These are phyloP conservation scores for Lutjanus erythropterus DNA, from an alignment of 2,113 vertebrate genomes.

Conservation along the genomic window DNA sequence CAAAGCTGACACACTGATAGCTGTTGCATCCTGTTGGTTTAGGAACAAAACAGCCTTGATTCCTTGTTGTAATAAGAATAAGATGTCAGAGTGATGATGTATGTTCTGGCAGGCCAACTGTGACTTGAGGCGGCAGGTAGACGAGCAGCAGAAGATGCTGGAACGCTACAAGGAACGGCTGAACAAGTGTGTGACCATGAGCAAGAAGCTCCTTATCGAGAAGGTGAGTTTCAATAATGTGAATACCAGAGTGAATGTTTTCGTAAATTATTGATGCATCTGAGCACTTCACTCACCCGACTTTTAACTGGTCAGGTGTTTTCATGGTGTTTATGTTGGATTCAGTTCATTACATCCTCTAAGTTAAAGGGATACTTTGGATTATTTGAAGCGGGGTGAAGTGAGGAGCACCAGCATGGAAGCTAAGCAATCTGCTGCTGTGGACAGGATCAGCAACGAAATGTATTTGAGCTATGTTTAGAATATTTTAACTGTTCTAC, in stretches of 20 bases:
- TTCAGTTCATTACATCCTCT: too few species aligned
- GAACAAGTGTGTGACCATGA: constrained; percentile 97
- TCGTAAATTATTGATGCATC: background rate
- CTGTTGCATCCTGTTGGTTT: constrained; percentile 2
- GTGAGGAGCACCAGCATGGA: too few species aligned
- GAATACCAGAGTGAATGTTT: background rate
- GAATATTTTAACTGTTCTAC: too few species aligned
- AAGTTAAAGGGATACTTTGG: too few species aligned
- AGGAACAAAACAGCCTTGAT: background rate
- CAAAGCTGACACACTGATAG: background rate
- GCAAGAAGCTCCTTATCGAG: constrained; percentile 97
- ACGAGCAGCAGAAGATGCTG: constrained; percentile 96
- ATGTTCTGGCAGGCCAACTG: constrained; percentile 89
- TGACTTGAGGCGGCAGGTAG: constrained; percentile 94
- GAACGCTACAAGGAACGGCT: constrained; percentile 96
- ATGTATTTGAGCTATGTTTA: too few species aligned
- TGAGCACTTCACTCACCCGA: background rate
- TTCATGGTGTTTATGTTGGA: background rate
- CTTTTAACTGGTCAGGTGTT: background rate
- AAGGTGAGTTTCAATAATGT: constrained; percentile 85
- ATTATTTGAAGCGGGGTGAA: too few species aligned
- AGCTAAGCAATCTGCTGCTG: too few species aligned
- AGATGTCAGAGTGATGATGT: constrained; percentile 18
- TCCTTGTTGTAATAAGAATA: background rate
- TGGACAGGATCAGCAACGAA: too few species aligned